Percentiles rank a stretch among this genome's conserved stretches.
Conservation (phyloP, 2,113 vertebrate species). For the Elachura formosa region DNA sequence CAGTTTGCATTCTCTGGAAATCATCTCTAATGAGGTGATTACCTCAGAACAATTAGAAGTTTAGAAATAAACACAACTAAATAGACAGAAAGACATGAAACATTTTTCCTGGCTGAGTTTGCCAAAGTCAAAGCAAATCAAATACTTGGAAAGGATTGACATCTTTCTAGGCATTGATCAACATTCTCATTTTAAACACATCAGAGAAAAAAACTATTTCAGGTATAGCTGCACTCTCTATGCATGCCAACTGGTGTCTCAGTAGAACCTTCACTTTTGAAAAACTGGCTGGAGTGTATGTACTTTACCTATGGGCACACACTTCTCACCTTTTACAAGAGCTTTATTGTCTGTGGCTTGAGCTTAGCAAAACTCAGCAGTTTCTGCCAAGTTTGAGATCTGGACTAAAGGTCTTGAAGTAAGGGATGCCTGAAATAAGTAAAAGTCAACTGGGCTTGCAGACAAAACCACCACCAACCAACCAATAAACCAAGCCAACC, state of each 20-base stretch:
- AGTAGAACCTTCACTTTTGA: background rate
- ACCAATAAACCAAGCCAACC: background rate
- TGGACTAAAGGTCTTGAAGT: background rate
- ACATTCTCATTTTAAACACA: background rate
- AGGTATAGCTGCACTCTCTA: background rate
- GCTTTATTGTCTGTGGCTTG: background rate
- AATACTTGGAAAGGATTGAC: background rate
- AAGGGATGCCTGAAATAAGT: background rate
- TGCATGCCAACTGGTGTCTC: background rate
- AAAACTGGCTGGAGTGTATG: background rate
- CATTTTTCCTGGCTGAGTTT: background rate
- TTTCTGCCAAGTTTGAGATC: background rate
- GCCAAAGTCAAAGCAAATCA: background rate
- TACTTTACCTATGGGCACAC: background rate
- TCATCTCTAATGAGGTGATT: background rate
- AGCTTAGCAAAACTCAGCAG: background rate
- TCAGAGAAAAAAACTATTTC: background rate
- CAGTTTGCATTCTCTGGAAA: background rate
- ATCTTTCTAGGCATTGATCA: background rate
- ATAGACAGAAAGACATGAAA: background rate
- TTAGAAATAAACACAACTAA: slow-evolving; percentile 2
- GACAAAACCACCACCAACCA: background rate
- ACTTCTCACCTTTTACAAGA: background rate
- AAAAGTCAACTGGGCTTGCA: background rate
- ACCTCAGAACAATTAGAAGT: background rate